Conservation (phyloP, 2,888 invertebrate species). For the Apamea crenata region DNA sequence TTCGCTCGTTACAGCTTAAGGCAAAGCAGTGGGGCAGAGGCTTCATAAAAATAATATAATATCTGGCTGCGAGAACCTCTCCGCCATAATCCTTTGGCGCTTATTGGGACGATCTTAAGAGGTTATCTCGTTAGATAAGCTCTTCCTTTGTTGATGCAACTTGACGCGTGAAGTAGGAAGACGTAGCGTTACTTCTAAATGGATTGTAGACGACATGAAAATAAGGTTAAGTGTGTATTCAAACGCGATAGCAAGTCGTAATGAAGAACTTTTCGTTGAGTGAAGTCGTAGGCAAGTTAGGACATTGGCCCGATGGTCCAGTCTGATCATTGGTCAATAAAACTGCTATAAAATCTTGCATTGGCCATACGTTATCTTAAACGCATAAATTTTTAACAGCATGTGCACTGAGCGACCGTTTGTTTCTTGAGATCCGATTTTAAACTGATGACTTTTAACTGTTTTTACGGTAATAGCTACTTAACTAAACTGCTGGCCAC, state of each 20-base stretch:
- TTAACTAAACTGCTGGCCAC: conserved; percentile 81
- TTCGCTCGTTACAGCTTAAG: conserved; percentile 31
- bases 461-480: conserved; percentile 85
- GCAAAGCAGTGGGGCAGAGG: conserved; percentile 10
- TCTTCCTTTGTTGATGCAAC: conserved; percentile 26
- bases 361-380: conserved; percentile 84
- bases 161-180: conserved; percentile 9
- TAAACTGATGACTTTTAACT: conserved; percentile 87
- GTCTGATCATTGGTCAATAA: conserved; percentile 86
- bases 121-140: conserved; percentile 15
- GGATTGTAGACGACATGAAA: conserved; percentile 21
- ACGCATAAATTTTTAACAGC: conserved; percentile 88
- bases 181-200: conserved; percentile 22
- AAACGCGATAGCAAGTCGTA: conserved; percentile 36
- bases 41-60: conserved; percentile 45
- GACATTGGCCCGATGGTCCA: conserved; percentile 76
- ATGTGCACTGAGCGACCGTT: conserved; percentile 77
- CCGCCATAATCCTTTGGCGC: conserved; percentile 10
- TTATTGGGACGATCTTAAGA: conserved; percentile 40
- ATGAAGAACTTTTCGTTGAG: conserved; percentile 79
- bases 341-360: conserved; percentile 85
- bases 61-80: background rate
- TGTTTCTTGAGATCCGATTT: conserved; percentile 84
- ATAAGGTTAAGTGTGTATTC: conserved; percentile 54
- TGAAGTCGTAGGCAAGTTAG: conserved; percentile 77